Percentiles rank a stretch among this genome's conserved stretches.
phyloP scores from a whole-genome alignment of 2,113 vertebrate genomes.

The Heterotis niloticus region DNA sequence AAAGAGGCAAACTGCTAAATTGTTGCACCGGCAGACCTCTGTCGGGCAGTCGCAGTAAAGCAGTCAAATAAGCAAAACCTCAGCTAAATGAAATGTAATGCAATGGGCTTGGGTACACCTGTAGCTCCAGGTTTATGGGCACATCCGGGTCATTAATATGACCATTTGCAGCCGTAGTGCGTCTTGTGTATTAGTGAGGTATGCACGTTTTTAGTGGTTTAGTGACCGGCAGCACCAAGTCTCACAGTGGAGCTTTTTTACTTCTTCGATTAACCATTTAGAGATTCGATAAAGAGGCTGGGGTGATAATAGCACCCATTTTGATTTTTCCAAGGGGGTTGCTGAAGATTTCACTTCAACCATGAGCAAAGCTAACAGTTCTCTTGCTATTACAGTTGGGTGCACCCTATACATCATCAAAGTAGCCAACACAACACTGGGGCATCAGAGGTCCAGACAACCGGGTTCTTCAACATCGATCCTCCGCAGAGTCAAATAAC shows the following conservation, averaged over 20 bases:
- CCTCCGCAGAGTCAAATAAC: not conserved
- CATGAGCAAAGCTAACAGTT: too few relatives aligned
- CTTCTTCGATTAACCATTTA: slow-evolving; percentile 7
- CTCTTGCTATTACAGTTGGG: too few relatives aligned
- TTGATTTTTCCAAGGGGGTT: not conserved
- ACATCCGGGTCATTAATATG: too few relatives aligned
- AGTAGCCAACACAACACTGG: too few relatives aligned
- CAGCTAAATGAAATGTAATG: not conserved
- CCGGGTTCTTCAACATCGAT: not conserved
- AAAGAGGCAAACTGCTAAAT: not conserved
- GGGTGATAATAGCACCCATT: not conserved
- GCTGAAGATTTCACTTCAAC: not conserved
- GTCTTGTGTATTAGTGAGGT: too few relatives aligned
- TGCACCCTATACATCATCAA: too few relatives aligned
- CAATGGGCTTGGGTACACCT: not conserved
- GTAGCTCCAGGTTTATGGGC: too few relatives aligned
- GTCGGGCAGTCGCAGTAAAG: not conserved
- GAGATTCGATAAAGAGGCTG: slow-evolving; percentile 9
- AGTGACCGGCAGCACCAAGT: not conserved
- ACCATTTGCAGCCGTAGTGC: too few relatives aligned
- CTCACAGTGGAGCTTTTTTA: not conserved
- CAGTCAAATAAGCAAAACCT: not conserved
- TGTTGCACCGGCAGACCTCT: not conserved
- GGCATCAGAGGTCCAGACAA: not conserved
- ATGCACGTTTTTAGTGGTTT: not conserved